phyloP scores from a whole-genome alignment of 2,113 vertebrate genomes.

The Pheucticus melanocephalus region DNA sequence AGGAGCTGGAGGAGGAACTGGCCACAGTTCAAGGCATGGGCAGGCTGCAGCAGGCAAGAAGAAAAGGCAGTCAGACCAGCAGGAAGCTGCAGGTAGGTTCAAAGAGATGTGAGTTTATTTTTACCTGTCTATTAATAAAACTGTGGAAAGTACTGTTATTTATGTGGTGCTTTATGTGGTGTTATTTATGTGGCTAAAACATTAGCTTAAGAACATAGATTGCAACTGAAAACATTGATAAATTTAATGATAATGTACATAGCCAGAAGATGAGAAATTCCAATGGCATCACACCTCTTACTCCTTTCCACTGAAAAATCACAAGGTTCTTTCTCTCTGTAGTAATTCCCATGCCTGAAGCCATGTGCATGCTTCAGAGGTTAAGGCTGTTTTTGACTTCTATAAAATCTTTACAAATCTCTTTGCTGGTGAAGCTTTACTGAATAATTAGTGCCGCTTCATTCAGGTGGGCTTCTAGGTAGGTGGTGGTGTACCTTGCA shows the following conservation, averaged over 20 bases:
- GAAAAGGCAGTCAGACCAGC: constrained; percentile 53
- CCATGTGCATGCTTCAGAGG: not conserved
- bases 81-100: constrained; percentile 82
- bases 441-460: not conserved
- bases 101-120: not conserved
- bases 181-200: not conserved
- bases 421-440: not conserved
- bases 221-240: not conserved
- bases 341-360: not conserved
- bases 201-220: not conserved
- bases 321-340: not conserved
- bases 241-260: rapidly evolving
- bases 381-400: not conserved
- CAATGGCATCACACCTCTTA: not conserved
- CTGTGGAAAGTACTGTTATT: not conserved
- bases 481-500: not conserved
- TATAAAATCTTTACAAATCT: not conserved
- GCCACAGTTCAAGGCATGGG: constrained; percentile 77
- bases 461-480: not conserved
- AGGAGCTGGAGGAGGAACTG: constrained; percentile 95
- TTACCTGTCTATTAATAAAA: not conserved
- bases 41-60: constrained; percentile 73
- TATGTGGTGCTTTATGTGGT: not conserved
- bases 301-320: not conserved
- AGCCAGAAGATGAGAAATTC: not conserved